phyloP scores from a whole-genome alignment of 2,888 invertebrate species.

The Erannis defoliaria region DNA sequence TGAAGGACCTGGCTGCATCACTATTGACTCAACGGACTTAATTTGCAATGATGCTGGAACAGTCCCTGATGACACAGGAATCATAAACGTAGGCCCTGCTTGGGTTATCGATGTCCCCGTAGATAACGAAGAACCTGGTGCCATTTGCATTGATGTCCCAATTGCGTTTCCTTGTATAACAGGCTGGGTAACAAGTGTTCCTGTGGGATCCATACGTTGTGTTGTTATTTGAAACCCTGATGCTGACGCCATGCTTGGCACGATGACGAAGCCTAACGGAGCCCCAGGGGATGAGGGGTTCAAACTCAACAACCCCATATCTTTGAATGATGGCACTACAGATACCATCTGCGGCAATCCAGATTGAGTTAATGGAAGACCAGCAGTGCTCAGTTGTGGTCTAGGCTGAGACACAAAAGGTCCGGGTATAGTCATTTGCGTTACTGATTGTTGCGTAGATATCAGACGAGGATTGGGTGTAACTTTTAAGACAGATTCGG shows the following conservation, averaged over 20 bases:
- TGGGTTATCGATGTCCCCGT: neutral
- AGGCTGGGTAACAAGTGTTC: neutral
- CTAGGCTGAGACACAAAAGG: neutral
- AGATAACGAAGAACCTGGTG: neutral
- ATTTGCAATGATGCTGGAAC: too few relatives aligned
- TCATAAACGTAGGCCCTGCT: neutral
- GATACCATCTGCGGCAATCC: neutral
- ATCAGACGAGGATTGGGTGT: too few relatives aligned
- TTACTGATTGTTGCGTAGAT: neutral
- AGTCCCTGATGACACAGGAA: neutral
- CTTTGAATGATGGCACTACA: neutral
- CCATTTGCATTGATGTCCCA: neutral
- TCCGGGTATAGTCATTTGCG: neutral
- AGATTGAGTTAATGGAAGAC: neutral
- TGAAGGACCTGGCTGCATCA: neutral
- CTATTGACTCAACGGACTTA: neutral
- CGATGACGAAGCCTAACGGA: constrained; percentile 1
- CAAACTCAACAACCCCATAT: neutral
- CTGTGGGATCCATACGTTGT: neutral
- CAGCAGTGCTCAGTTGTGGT: neutral
- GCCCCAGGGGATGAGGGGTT: neutral
- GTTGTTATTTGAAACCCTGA: neutral
- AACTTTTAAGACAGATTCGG: too few relatives aligned
- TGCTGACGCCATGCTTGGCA: neutral
- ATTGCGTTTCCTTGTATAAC: neutral